Percentiles rank a stretch among this genome's conserved stretches.
phyloP scores from a whole-genome alignment of 2,113 vertebrate species.

The Cochlearius cochlearius region DNA sequence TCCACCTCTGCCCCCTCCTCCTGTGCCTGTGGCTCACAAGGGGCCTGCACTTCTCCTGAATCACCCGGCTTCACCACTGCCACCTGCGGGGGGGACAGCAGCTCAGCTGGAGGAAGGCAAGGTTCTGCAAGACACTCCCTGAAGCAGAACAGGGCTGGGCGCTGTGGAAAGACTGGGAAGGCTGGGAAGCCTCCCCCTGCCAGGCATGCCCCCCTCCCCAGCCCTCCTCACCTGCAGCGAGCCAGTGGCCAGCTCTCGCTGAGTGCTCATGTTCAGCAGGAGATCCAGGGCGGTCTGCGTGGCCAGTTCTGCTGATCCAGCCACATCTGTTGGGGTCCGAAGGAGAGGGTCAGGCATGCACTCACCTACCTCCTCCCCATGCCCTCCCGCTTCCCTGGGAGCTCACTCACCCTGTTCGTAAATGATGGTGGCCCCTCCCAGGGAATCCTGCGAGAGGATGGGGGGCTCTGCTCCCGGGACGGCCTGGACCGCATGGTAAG shows the following conservation, averaged over 20 bases:
- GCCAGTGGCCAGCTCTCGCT: constrained; percentile 81
- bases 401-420: constrained; percentile 85
- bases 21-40: neutral
- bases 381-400: accelerated
- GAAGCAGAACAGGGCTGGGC: neutral
- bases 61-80: constrained; percentile 80
- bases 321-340: constrained; percentile 38
- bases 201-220: neutral
- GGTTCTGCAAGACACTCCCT: neutral
- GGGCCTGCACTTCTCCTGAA: neutral
- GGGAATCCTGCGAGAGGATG: constrained; percentile 61
- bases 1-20: neutral
- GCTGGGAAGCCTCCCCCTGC: neutral
- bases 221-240: constrained; percentile 84
- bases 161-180: too few relatives aligned
- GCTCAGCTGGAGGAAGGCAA: neutral
- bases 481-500: neutral
- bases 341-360: neutral
- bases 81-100: constrained; percentile 64
- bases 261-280: constrained; percentile 92
- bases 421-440: constrained; percentile 90
- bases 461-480: neutral
- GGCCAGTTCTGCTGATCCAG: constrained; percentile 81
- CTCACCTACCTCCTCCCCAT: neutral
- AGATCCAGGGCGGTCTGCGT: constrained; percentile 92